These are phyloP conservation scores for Lycaena phlaeas DNA, from an alignment of 2,888 invertebrate genomes.

Conservation along the genomic window DNA sequence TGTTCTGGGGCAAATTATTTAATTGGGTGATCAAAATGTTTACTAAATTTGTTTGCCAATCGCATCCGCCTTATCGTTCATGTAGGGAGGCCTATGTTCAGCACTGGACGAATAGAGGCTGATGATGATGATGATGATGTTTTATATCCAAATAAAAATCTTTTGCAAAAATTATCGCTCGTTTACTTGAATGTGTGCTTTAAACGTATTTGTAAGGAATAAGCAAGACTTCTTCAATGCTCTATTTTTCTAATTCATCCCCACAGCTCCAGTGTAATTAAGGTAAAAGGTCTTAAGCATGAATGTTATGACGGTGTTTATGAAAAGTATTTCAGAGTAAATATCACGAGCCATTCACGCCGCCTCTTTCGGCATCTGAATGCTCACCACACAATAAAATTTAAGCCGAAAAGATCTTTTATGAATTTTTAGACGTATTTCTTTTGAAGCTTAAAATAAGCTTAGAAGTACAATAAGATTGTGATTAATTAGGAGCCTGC, in stretches of 20 bases:
- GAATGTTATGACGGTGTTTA: conserved; percentile 70
- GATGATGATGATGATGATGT: too few species aligned
- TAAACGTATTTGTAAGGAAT: conserved; percentile 41
- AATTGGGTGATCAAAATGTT: too few species aligned
- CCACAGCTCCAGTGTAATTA: conserved; percentile 53
- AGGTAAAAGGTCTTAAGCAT: conserved; percentile 68
- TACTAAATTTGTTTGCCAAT: too few species aligned
- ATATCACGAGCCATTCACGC: conserved; percentile 42
- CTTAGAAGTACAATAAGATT: conserved; percentile 10
- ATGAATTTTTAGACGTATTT: conserved; percentile 28
- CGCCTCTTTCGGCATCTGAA: conserved; percentile 46
- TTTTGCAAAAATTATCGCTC: too few species aligned
- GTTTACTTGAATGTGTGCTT: not conserved
- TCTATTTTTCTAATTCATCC: conserved; percentile 65
- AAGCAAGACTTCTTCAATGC: conserved; percentile 60
- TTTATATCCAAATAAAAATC: too few species aligned
- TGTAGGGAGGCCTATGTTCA: too few species aligned
- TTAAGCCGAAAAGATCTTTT: conserved; percentile 34
- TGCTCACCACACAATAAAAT: conserved; percentile 59
- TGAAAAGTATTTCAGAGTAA: conserved; percentile 60
- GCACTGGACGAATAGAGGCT: too few species aligned
- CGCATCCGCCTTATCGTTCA: too few species aligned
- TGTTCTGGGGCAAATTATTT: too few species aligned
- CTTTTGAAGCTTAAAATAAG: conserved; percentile 10
- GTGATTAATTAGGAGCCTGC: conserved; percentile 19